Percentiles rank a stretch among this genome's conserved stretches.
Conservation (phyloP, 2,797 vertebrate species). For the Graptemys geographica region DNA sequence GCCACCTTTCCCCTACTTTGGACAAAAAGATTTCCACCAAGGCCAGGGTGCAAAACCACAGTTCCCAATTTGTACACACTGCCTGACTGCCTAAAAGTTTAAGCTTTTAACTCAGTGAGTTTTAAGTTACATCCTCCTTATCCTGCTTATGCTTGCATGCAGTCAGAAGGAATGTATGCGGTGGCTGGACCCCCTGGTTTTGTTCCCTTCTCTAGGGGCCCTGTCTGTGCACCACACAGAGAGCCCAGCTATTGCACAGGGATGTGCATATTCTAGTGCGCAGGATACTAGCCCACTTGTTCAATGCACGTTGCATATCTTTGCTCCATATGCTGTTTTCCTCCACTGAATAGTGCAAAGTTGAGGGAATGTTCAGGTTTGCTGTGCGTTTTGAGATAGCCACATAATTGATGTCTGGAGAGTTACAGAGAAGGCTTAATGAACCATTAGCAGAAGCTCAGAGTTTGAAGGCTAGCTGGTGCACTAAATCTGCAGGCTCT, state of each 20-base stretch:
- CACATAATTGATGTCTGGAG: background rate
- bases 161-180: background rate
- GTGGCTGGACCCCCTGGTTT: rapidly evolving
- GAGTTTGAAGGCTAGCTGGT: background rate
- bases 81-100: background rate
- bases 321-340: background rate
- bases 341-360: background rate
- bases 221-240: background rate
- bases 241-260: background rate
- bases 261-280: background rate
- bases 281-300: background rate
- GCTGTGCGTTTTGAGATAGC: background rate
- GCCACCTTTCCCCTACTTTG: background rate
- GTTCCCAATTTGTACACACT: background rate
- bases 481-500: background rate
- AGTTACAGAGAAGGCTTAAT: background rate
- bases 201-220: background rate
- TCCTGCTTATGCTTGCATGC: background rate
- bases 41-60: background rate
- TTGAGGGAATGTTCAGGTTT: background rate
- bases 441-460: background rate
- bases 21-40: background rate
- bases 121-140: background rate
- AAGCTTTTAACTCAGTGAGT: background rate
- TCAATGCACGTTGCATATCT: rapidly evolving